Percentiles rank a stretch among this genome's conserved stretches.
These are phyloP conservation scores for Morpho helenor DNA, from an alignment of 2,888 invertebrate species.

Conservation along the genomic window DNA sequence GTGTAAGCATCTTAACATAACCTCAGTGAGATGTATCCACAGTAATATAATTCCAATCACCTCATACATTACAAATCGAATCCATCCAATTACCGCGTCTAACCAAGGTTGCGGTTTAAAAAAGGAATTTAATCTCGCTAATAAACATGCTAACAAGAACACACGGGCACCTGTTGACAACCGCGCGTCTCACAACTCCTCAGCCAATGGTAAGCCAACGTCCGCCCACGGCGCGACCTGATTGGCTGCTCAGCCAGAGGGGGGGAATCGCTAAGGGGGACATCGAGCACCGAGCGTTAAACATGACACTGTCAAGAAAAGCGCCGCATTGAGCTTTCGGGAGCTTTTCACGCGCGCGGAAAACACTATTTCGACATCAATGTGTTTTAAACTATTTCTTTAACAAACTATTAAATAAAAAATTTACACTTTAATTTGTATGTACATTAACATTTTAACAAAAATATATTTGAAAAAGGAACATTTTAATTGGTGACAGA, in stretches of 20 bases:
- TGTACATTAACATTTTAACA: no score
- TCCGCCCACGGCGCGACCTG: slow-evolving; percentile 62
- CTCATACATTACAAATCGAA: slow-evolving; percentile 45
- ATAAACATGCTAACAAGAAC: slow-evolving; percentile 77
- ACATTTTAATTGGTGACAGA: background rate
- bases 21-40: slow-evolving; percentile 4
- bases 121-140: slow-evolving; percentile 75
- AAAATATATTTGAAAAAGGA: no score
- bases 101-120: slow-evolving; percentile 62
- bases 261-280: slow-evolving; percentile 45
- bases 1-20: slow-evolving; percentile 3
- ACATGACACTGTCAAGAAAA: slow-evolving; percentile 74
- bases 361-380: slow-evolving; percentile 22
- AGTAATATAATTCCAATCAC: slow-evolving; percentile 11
- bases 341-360: slow-evolving; percentile 69
- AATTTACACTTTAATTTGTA: no score
- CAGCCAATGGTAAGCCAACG: slow-evolving; percentile 65
- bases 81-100: slow-evolving; percentile 52
- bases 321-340: slow-evolving; percentile 75
- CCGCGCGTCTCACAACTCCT: slow-evolving; percentile 60
- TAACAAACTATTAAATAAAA: background rate
- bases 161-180: slow-evolving; percentile 78
- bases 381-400: slow-evolving; percentile 9
- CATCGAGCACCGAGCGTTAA: slow-evolving; percentile 46
- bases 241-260: slow-evolving; percentile 49